phyloP scores from a whole-genome alignment of 2,888 invertebrate species.

The Noctua comes region DNA sequence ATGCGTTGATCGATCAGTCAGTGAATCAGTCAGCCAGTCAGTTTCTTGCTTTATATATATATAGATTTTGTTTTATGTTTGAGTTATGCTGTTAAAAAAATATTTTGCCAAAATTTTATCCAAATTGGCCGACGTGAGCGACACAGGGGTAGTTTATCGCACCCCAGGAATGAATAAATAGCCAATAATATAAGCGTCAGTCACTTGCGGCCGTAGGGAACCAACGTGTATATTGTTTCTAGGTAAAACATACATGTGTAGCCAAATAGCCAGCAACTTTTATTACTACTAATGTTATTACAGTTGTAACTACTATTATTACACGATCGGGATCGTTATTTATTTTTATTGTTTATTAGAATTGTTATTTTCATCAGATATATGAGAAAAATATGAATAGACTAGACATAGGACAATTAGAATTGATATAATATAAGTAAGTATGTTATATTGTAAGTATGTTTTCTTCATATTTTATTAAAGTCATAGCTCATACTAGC shows the following conservation, averaged over 20 bases:
- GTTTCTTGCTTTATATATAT: no score
- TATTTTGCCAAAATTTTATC: neutral
- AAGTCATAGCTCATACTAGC: no score
- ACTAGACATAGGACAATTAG: neutral
- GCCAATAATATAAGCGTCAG: neutral
- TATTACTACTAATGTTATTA: slow-evolving; percentile 16
- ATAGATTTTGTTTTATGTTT: no score
- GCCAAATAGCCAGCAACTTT: slow-evolving; percentile 1
- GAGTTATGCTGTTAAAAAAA: neutral
- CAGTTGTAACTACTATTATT: slow-evolving; percentile 2
- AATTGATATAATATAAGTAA: neutral
- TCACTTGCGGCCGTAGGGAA: neutral
- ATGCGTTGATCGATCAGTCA: no score
- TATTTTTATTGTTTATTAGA: slow-evolving; percentile 15
- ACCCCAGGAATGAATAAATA: neutral
- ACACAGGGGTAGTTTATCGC: neutral
- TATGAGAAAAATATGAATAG: neutral
- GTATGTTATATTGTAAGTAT: neutral
- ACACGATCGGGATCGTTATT: slow-evolving; percentile 1
- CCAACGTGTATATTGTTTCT: neutral
- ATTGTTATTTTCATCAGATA: neutral
- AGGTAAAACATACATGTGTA: neutral
- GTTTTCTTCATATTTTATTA: neutral
- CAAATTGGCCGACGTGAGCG: neutral
- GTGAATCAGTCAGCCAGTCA: no score